phyloP scores from a whole-genome alignment of 2,797 vertebrate species.

The Ispidina picta region DNA sequence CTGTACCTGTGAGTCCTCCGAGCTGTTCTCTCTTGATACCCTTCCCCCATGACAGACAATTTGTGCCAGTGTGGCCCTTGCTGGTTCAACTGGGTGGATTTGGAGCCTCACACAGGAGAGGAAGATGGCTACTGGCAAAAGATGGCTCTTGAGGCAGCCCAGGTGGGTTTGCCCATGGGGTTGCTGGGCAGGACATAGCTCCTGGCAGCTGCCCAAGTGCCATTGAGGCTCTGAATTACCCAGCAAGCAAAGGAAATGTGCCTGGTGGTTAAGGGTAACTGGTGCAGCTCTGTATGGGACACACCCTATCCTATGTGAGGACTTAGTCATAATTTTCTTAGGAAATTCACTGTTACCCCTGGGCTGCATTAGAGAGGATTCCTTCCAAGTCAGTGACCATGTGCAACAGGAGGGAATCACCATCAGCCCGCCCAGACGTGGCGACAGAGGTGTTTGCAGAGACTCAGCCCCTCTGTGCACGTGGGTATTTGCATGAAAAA shows the following conservation, averaged over 20 bases:
- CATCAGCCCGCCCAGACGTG: fast-evolving
- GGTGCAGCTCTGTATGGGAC: fast-evolving
- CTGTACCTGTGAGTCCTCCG: not conserved
- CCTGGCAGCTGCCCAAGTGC: not conserved
- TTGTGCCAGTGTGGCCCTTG: not conserved
- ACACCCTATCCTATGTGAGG: fast-evolving
- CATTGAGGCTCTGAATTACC: not conserved
- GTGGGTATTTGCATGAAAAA: not conserved
- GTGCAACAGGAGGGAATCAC: not conserved
- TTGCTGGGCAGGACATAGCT: not conserved
- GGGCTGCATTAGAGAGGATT: not conserved
- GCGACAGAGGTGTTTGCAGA: not conserved
- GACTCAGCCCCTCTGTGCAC: not conserved
- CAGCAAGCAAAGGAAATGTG: not conserved
- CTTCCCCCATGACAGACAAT: not conserved
- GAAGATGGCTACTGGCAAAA: not conserved
- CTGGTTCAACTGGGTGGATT: fast-evolving
- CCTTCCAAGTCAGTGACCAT: not conserved
- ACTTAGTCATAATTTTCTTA: not conserved
- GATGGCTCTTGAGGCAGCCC: not conserved
- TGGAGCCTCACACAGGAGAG: not conserved
- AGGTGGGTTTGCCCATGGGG: fast-evolving
- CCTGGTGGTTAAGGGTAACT: not conserved
- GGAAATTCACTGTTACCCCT: not conserved
- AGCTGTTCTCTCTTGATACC: not conserved